Evolutionary conservation across 2,113 vertebrate genomes (phyloP).

Genomic region (Lota lota): DNA sequence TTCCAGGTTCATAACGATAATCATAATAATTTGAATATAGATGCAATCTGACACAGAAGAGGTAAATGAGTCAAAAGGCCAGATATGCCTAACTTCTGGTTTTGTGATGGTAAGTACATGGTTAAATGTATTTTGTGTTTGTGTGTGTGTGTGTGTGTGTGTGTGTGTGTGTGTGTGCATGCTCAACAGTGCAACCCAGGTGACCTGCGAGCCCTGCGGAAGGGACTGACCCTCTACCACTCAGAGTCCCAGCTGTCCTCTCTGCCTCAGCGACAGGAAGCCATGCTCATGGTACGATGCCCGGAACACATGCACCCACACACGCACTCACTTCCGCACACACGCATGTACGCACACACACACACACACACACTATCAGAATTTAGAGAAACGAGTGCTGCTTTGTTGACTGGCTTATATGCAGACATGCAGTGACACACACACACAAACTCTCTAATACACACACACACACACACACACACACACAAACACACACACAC

Average conservation of each 20-base stretch:
- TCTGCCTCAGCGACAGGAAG: slow-evolving; percentile 85
- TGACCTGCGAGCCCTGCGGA: slow-evolving; percentile 86
- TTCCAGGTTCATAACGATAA: no score
- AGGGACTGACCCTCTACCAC: slow-evolving; percentile 89
- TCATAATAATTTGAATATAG: no score
- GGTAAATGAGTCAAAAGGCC: no score
- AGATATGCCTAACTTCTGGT: no score
- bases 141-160: slow-evolving; percentile 17
- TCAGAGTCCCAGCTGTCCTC: slow-evolving; percentile 92
- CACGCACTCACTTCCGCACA: background rate
- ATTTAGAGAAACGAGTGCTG: no score
- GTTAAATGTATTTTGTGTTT: background rate
- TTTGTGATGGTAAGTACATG: no score
- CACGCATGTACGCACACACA: background rate
- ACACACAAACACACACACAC: background rate
- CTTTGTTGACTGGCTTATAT: no score
- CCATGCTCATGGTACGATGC: slow-evolving; percentile 84
- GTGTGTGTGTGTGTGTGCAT: slow-evolving; percentile 33
- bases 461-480: background rate
- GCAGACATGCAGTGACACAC: background rate
- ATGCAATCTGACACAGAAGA: no score
- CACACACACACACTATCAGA: slow-evolving; percentile 4
- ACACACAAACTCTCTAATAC: background rate
- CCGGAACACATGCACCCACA: background rate
- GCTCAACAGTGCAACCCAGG: slow-evolving; percentile 80